phyloP scores from a whole-genome alignment of 2,113 vertebrate genomes.

The Bufo gargarizans region DNA sequence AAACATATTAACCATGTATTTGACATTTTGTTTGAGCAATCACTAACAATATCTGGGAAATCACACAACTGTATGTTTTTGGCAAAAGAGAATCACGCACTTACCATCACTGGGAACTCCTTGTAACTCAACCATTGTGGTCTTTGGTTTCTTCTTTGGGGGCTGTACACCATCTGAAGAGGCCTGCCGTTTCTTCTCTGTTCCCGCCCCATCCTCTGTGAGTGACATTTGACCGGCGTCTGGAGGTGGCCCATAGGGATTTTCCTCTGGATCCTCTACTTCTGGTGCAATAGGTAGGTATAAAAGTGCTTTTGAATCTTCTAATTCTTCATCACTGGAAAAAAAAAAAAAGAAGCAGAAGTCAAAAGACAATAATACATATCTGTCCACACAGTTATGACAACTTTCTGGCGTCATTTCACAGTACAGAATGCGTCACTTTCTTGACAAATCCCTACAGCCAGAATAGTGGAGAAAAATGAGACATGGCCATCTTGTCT shows the following conservation, averaged over 20 bases:
- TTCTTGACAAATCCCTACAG: too few species aligned
- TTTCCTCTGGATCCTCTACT: slow-evolving; percentile 97
- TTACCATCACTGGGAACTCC: slow-evolving; percentile 95
- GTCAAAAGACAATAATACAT: not conserved
- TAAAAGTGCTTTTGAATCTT: slow-evolving; percentile 92
- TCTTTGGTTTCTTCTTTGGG: slow-evolving; percentile 96
- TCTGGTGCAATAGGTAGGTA: slow-evolving; percentile 97
- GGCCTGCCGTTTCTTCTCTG: slow-evolving; percentile 90
- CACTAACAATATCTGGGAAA: not conserved
- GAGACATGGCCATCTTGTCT: too few species aligned
- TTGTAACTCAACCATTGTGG: slow-evolving; percentile 95
- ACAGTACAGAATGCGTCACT: not conserved
- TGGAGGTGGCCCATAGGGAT: slow-evolving; percentile 92
- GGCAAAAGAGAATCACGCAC: slow-evolving; percentile 44
- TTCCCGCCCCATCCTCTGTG: slow-evolving; percentile 79
- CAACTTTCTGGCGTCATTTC: not conserved
- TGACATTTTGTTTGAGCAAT: too few species aligned
- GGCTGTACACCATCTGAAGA: slow-evolving; percentile 86
- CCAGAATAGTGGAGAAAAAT: too few species aligned
- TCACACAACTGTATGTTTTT: not conserved
- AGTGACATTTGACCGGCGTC: slow-evolving; percentile 80
- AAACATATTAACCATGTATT: too few species aligned
- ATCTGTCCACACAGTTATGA: not conserved
- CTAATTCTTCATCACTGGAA: slow-evolving; percentile 91
- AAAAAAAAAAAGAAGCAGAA: not conserved